Conservation (phyloP, 2,113 vertebrate genomes). For the Cavia aperea region DNA sequence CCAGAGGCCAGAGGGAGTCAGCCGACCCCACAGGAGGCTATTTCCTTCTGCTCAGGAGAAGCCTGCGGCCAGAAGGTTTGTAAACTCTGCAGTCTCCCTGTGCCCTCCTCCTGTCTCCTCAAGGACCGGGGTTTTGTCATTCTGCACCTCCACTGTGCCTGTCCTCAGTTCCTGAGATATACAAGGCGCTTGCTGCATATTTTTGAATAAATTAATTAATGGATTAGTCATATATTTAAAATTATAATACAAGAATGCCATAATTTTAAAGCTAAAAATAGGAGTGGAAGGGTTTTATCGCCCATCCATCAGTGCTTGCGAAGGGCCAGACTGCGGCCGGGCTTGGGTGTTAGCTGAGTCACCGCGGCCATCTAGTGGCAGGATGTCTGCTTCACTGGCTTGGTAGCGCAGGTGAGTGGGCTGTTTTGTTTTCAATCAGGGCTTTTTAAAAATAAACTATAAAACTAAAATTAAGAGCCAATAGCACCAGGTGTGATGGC, state of each 20-base stretch:
- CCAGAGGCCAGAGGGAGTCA: not conserved
- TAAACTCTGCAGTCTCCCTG: not conserved
- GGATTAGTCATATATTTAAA: not conserved
- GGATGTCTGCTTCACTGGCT: not conserved
- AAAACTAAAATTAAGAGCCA: slow-evolving; percentile 19
- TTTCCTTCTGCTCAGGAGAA: slow-evolving; percentile 18
- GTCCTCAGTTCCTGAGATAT: not conserved
- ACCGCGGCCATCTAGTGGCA: slow-evolving; percentile 57
- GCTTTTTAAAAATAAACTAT: not conserved
- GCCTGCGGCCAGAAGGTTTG: not conserved
- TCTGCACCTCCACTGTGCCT: not conserved
- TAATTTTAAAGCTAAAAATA: not conserved
- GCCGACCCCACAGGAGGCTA: not conserved
- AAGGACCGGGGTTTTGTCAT: not conserved
- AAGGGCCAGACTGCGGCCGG: rapidly evolving
- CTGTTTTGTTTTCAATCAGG: not conserved
- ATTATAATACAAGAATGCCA: not conserved
- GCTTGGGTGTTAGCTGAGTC: slow-evolving; percentile 22
- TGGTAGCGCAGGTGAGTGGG: not conserved
- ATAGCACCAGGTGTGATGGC: not conserved
- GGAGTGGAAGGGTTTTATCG: not conserved
- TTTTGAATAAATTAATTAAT: not conserved
- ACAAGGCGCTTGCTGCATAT: not conserved
- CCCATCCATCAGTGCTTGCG: not conserved
- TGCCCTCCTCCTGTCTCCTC: not conserved